phyloP scores from a whole-genome alignment of 2,888 invertebrate genomes.

The Polydrusus pterygomalis region DNA sequence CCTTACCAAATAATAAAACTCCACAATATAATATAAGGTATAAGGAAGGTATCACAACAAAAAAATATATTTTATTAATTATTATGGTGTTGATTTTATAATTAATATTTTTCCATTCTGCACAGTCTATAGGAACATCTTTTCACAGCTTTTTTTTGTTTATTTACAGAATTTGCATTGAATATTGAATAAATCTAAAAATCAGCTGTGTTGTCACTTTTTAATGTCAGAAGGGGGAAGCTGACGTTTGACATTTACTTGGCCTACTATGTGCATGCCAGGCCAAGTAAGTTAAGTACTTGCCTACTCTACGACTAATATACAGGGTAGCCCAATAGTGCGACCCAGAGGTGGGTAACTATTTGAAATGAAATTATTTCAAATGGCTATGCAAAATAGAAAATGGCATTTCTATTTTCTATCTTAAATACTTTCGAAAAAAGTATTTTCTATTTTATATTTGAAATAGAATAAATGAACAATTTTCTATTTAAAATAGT shows the following conservation, averaged over 20 bases:
- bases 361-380: too few species aligned
- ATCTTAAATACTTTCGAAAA: too few species aligned
- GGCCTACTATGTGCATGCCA: slow-evolving; percentile 13
- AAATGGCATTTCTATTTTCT: too few species aligned
- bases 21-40: not conserved
- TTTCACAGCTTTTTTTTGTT: slow-evolving; percentile 1
- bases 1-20: slow-evolving; percentile 23
- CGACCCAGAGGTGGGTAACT: too few species aligned
- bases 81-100: slow-evolving; percentile 5
- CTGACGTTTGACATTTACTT: not conserved
- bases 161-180: slow-evolving; percentile 33
- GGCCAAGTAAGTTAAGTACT: too few species aligned
- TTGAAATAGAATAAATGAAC: too few species aligned
- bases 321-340: too few species aligned
- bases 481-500: too few species aligned
- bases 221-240: slow-evolving; percentile 10
- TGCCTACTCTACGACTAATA: too few species aligned
- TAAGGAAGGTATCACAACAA: slow-evolving; percentile 15
- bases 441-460: too few species aligned
- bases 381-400: too few species aligned
- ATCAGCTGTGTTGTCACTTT: slow-evolving; percentile 41
- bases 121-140: slow-evolving; percentile 20
- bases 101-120: slow-evolving; percentile 43
- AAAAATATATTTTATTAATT: slow-evolving; percentile 17
- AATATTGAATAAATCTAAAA: slow-evolving; percentile 11